Conservation (phyloP, 2,888 invertebrate genomes). For the Phorcus lineatus region DNA sequence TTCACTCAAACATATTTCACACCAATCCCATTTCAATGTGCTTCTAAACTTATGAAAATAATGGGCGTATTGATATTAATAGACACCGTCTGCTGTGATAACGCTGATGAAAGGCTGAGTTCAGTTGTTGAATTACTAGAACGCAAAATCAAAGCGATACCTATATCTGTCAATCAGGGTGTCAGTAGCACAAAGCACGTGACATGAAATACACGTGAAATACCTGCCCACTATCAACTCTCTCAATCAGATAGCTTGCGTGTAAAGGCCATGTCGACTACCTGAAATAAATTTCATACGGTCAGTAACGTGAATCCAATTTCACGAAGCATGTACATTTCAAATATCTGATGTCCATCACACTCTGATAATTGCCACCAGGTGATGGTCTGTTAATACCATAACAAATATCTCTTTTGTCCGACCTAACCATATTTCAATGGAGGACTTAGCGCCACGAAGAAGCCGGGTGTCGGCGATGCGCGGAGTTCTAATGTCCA, state of each 20-base stretch:
- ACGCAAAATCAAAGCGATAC: background rate
- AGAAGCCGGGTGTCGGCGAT: background rate
- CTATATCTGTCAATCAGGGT: conserved; percentile 2
- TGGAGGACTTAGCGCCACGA: background rate
- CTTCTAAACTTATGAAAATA: too few species aligned
- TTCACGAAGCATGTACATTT: background rate
- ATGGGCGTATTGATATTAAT: too few species aligned
- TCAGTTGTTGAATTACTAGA: background rate
- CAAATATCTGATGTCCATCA: background rate
- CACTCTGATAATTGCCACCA: background rate
- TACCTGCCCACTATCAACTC: background rate
- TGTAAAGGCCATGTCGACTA: background rate
- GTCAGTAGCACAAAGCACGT: background rate
- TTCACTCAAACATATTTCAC: too few species aligned
- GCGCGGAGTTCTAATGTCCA: background rate
- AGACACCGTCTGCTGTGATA: too few species aligned
- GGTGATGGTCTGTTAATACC: conserved; percentile 2
- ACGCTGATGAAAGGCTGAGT: too few species aligned
- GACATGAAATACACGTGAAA: background rate
- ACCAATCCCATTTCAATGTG: too few species aligned
- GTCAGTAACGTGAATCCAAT: background rate
- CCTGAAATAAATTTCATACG: background rate
- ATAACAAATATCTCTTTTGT: conserved; percentile 1
- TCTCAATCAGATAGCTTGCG: background rate
- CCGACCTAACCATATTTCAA: background rate